Evolutionary conservation across 2,797 vertebrate genomes (phyloP), one percentile per base, ranked within the genome.

Genomic region (Micromesistius poutassou): DNA sequence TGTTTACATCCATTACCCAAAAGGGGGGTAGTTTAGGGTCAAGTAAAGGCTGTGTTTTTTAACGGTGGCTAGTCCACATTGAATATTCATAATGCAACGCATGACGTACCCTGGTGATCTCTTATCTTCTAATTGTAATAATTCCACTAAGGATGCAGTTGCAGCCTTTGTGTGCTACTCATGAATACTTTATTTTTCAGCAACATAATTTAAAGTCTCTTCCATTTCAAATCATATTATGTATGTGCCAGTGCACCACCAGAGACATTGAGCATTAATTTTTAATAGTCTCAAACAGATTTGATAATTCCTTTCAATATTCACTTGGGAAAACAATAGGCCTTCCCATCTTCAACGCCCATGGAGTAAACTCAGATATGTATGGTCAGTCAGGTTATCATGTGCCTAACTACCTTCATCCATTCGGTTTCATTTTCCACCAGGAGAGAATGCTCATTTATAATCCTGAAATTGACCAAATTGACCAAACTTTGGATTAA

Each of bases 161-260:
- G 19, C 19, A 55, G n/a, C 7, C 55, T 25, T 66, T 66, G 1
- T 66, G 55, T 10, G 8, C 55, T 8, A 66, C 7, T 66, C 55
- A 66, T 66, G 55, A 66, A 66, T 66, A 66, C n/a, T 66, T 66
- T 66, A 66, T 7, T 66, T 66, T 25, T 66, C 50, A 55, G 25
- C 55, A 28, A 28, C 55, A 25, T 25, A 10, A 66, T 66, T 66
- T 14, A 28, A 25, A 10, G 55, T 28, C 8, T n/a, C 55, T 66
- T n/a, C n/a, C 55, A 28, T 66, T 66, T 66, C n/a, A 66, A 66
- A 66, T 66, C 55, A 25, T 28, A 9, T 62, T 62, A n/a, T 62
- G 22, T n/a, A 62, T n/a, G 22, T 28, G 55, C n/a, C 55, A 28
- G 55, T 28, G 55, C 55, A 66, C 55, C 55, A 66, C 55, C 55